Base-by-base conservation (phyloP, 2,113 vertebrate genomes). In the Pollachius pollachius region DNA sequence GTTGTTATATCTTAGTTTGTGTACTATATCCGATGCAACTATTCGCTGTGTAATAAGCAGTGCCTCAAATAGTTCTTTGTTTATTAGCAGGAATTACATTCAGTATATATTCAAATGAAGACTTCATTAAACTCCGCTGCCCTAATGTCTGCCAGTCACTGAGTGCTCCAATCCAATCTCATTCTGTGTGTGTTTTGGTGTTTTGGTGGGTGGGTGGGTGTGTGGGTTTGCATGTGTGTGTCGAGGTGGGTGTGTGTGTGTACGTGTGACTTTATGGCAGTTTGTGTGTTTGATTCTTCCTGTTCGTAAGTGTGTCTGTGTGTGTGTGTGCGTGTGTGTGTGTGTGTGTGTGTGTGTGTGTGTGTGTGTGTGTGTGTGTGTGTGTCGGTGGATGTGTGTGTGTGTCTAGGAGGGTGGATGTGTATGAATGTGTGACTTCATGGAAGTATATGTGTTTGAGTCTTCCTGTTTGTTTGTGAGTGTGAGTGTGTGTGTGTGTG, bases 401-500 rank as follows among this genome's bases (percentile, higher is more conserved):
- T n/a, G n/a, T n/a, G n/a, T n/a, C n/a, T n/a, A n/a, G n/a, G n/a
- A n/a, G n/a, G n/a, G n/a, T n/a, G n/a, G n/a, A n/a, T n/a, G n/a
- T n/a, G n/a, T n/a, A n/a, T n/a, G n/a, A n/a, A n/a, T n/a, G n/a
- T n/a, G n/a, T n/a, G n/a, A n/a, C n/a, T n/a, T n/a, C n/a, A n/a
- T n/a, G n/a, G n/a, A n/a, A n/a, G n/a, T n/a, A n/a, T n/a, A n/a
- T n/a, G n/a, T n/a, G n/a, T n/a, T n/a, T n/a, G n/a, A n/a, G n/a
- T 64, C 52, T 17, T 8, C 34, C 3, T 71, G 27, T n/a, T n/a
- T n/a, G n/a, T n/a, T n/a, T n/a, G n/a, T n/a, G n/a, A n/a, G n/a
- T 64, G 18, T 73, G 21, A 48, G 5, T 71, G 25, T 41, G 64
- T n/a, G n/a, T n/a, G n/a, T n/a, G n/a, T n/a, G n/a, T n/a, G n/a